Conservation (phyloP, 2,888 invertebrate genomes). For the Melanargia galathea region DNA sequence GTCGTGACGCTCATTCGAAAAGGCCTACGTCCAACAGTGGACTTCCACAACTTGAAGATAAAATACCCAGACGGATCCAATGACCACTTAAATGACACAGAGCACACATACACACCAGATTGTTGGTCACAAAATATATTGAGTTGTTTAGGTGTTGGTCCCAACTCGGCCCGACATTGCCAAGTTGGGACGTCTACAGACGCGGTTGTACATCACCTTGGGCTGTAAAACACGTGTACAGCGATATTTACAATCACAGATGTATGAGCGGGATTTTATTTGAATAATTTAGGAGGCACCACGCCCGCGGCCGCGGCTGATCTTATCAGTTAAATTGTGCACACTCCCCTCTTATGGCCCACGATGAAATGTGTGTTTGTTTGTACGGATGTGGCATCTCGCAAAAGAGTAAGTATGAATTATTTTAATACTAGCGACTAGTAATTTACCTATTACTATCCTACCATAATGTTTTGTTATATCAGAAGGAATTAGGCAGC, state of each 20-base stretch:
- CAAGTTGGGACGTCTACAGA: background rate
- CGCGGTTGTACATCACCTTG: background rate
- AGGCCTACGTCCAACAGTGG: no score
- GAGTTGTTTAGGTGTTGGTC: no score
- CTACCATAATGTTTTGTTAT: no score
- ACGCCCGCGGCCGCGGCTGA: constrained; percentile 52
- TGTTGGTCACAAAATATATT: no score
- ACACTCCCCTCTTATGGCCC: constrained; percentile 52
- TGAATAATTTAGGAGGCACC: constrained; percentile 74
- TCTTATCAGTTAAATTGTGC: constrained; percentile 73
- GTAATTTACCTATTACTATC: no score
- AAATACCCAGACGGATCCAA: no score
- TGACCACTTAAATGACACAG: no score
- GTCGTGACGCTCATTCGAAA: no score
- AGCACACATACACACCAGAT: no score
- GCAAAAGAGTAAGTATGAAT: background rate
- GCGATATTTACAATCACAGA: constrained; percentile 73
- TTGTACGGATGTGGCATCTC: constrained; percentile 43
- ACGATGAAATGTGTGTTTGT: constrained; percentile 37
- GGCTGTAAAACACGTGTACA: constrained; percentile 44
- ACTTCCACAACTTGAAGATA: no score
- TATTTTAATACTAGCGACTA: no score
- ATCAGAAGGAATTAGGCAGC: no score
- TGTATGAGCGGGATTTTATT: constrained; percentile 67
- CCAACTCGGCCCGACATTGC: background rate